Base-by-base conservation (phyloP, 1,140 invertebrate genomes). In the Onthophagus taurus region DNA sequence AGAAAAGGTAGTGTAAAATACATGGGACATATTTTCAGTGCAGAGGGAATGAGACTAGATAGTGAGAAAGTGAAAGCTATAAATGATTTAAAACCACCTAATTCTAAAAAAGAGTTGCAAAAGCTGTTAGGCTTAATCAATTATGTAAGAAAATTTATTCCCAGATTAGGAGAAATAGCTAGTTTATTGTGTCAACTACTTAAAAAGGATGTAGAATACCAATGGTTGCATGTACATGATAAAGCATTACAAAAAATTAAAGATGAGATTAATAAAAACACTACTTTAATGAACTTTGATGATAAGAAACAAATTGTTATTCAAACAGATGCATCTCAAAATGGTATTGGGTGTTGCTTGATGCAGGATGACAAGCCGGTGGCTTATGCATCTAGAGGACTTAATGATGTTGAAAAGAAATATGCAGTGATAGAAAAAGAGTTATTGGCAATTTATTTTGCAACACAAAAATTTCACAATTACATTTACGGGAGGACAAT, bases 351-450 rank as follows among this genome's bases (percentile, higher is more conserved):
- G 21, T 12, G 30, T 3, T 12, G 14, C 42, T 36, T 66, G 17
- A 19, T 58, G 2, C 60, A 64, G 50, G 34, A 57, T 33, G 31
- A 37, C 5, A 34, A 47, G 31, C 59, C 58, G 12, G 50, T 61
- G 3, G 53, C 49, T 14, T 67, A 59, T 47, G 64, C 63, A 1
- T 61, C 55, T 5, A 53, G 55, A 39, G 53, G 53, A 4, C 34
- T 63, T 6, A 59, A 42, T 30, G 50, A 47, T 19, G 50, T 57
- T n/a, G 57, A 68, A 47, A 44, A 52, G 44, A 47, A 48, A 4
- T 72, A 65, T 46, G 50, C 62, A 1, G 58, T 61, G 41, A 70
- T 68, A 13, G 67, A 72, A 46, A 69, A 67, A 42, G 66, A 72
- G 51, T 47, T 59, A 4, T 51, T 67, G 1, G 64, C 61, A 8